A percentile compares a stretch with the other conserved stretches of the same genome.
Conservation (phyloP, 2,797 vertebrate genomes). For the Aselliscus stoliczkanus region DNA sequence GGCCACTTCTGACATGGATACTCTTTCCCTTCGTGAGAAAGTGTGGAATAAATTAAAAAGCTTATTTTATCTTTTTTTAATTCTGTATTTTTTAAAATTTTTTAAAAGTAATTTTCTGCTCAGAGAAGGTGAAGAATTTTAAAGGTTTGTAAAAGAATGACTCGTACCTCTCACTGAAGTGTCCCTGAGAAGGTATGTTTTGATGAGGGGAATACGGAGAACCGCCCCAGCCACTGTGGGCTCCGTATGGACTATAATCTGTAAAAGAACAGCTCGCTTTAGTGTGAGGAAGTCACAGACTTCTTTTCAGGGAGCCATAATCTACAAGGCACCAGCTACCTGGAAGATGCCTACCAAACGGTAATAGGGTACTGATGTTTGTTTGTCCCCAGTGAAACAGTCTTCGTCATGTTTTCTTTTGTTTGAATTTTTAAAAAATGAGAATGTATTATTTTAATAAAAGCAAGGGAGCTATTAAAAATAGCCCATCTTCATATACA, state of each 20-base stretch:
- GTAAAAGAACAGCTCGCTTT: slow-evolving; percentile 46
- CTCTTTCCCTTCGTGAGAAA: slow-evolving; percentile 79
- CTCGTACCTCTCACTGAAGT: slow-evolving; percentile 91
- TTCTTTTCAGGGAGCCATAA: background rate
- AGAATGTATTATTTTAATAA: slow-evolving; percentile 6
- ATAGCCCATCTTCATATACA: background rate
- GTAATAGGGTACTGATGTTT: background rate
- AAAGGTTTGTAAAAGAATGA: background rate
- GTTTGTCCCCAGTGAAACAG: background rate
- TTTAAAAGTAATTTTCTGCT: too few relatives aligned
- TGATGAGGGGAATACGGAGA: slow-evolving; percentile 92
- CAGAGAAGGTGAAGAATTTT: background rate
- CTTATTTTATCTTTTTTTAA: too few relatives aligned
- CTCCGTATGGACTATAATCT: slow-evolving; percentile 93
- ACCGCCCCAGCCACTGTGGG: slow-evolving; percentile 90
- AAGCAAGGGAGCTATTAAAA: background rate
- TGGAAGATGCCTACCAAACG: background rate
- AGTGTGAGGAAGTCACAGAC: background rate
- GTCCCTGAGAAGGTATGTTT: slow-evolving; percentile 94
- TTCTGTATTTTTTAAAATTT: too few relatives aligned
- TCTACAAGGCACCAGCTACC: background rate
- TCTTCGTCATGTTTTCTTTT: background rate
- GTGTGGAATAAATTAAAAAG: background rate
- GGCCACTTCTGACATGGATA: slow-evolving; percentile 80
- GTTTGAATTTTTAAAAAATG: background rate